Conservation (phyloP, 2,113 vertebrate genomes). For the Hypocryptadius cinnamomeus region DNA sequence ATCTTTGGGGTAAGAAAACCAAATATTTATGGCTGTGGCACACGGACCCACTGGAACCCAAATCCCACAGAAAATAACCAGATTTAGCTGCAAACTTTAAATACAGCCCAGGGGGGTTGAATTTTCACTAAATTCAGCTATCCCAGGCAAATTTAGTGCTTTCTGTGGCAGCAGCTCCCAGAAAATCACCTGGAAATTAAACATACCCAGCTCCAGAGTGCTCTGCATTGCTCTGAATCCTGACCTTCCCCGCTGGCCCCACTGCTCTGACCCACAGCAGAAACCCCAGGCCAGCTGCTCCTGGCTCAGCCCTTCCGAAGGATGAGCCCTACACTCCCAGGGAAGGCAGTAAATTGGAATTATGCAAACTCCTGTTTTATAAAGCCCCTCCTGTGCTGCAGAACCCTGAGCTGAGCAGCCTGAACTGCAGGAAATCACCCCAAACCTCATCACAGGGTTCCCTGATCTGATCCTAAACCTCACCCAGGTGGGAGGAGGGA, state of each 20-base stretch:
- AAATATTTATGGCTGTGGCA: neutral
- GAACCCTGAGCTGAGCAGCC: neutral
- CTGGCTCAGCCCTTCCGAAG: neutral
- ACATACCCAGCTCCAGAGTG: neutral
- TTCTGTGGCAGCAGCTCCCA: neutral
- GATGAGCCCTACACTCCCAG: neutral
- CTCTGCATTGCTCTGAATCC: neutral
- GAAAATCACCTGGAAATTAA: constrained; percentile 19
- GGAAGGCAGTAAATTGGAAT: neutral
- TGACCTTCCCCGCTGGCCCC: neutral
- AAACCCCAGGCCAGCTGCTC: neutral
- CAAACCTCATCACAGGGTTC: neutral
- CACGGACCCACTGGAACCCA: neutral
- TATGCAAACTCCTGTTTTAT: neutral
- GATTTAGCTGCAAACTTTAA: neutral
- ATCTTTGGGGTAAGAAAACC: neutral
- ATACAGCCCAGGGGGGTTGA: neutral
- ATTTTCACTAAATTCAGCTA: neutral
- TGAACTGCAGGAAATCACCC: neutral
- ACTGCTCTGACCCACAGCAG: neutral
- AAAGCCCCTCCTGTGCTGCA: neutral
- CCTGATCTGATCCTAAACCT: accelerated
- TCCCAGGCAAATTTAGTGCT: neutral
- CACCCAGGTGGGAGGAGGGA: neutral
- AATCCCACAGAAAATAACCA: neutral